Evolutionary conservation across 2,113 vertebrate species (phyloP).

Genomic region (Oncorhynchus nerka): DNA sequence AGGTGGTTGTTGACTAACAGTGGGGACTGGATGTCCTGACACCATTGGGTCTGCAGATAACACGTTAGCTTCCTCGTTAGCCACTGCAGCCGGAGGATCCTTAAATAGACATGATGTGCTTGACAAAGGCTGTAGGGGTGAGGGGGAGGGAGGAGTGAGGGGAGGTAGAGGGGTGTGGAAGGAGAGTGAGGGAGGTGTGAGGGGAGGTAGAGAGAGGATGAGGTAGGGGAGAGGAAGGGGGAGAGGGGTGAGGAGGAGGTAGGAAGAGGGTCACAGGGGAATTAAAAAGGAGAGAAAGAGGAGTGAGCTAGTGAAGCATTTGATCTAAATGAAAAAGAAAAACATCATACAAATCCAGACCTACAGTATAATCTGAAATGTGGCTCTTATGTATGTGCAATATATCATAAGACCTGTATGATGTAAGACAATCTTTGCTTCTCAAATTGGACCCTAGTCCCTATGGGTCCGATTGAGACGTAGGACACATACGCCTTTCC

Average conservation of each 20-base stretch:
- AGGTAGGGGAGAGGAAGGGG: no score
- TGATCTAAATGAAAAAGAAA: no score
- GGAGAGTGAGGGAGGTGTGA: no score
- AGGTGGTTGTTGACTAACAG: slow-evolving; percentile 65
- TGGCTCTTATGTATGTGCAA: not conserved
- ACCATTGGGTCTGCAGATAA: slow-evolving; percentile 80
- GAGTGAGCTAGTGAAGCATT: not conserved
- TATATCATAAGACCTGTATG: not conserved
- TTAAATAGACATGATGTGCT: slow-evolving; percentile 97
- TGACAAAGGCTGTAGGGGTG: slow-evolving; percentile 86
- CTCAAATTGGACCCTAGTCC: no score
- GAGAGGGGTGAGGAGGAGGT: no score
- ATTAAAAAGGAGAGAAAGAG: not conserved
- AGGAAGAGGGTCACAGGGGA: no score
- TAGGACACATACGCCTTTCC: no score
- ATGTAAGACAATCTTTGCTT: no score
- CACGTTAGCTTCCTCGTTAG: slow-evolving; percentile 16
- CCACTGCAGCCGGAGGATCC: slow-evolving; percentile 52
- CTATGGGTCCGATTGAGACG: no score
- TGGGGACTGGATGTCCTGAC: slow-evolving; percentile 71
- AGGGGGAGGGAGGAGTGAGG: not conserved
- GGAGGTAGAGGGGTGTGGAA: no score
- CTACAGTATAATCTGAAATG: not conserved
- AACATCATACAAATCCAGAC: not conserved
- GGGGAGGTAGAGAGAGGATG: no score